Evolutionary conservation across 1,140 invertebrate species (phyloP).

Genomic region (Drosophila bifasciata): DNA sequence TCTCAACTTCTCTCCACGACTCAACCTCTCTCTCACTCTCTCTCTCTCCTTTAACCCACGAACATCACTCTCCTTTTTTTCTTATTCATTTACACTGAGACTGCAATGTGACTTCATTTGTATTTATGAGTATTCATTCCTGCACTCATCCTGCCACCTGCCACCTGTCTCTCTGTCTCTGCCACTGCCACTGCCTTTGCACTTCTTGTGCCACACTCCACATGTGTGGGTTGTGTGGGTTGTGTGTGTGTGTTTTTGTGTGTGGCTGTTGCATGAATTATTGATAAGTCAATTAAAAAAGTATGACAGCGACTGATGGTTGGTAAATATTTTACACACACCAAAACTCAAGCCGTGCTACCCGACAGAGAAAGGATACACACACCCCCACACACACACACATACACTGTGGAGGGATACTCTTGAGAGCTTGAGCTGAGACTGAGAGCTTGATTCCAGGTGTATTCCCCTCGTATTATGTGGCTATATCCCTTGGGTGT

Average conservation of each 20-base stretch:
- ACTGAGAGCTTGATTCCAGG: constrained; percentile 2
- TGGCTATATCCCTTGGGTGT: constrained; percentile 11
- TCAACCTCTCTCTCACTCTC: background rate
- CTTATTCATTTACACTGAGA: constrained; percentile 37
- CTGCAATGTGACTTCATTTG: constrained; percentile 61
- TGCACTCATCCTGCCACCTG: constrained; percentile 7
- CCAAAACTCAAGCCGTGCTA: constrained; percentile 29
- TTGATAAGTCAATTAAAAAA: constrained; percentile 84
- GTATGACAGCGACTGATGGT: constrained; percentile 77
- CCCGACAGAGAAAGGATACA: background rate
- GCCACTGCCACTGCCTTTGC: no score
- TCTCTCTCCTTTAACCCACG: background rate
- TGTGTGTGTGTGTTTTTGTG: constrained; percentile 32
- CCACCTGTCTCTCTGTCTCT: background rate
- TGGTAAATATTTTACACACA: constrained; percentile 68
- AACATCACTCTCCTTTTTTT: background rate
- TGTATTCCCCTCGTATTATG: constrained; percentile 10
- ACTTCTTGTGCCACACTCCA: background rate
- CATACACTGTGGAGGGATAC: no score
- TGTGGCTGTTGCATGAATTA: constrained; percentile 69
- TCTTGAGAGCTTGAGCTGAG: constrained; percentile 2
- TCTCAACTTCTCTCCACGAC: background rate
- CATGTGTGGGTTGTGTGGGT: constrained; percentile 23
- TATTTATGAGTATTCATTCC: constrained; percentile 68
- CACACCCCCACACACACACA: no score